These are phyloP conservation scores for Hofmannophila pseudospretella DNA, from an alignment of 2,888 invertebrate genomes.

Conservation along the genomic window DNA sequence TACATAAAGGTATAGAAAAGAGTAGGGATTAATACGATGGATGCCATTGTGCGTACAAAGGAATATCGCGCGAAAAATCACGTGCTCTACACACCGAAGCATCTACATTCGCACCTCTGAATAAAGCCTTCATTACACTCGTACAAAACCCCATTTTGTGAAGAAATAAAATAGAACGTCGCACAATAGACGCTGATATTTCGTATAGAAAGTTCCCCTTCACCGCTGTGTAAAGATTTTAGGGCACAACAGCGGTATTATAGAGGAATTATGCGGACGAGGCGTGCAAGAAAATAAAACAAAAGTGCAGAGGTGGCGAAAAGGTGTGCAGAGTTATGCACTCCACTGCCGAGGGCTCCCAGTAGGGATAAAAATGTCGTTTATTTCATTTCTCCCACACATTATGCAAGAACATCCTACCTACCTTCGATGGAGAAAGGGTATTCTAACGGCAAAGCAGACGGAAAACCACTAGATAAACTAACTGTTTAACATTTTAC, in stretches of 20 bases:
- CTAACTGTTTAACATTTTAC: constrained; percentile 54
- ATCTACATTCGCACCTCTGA: constrained; percentile 64
- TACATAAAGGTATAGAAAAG: constrained; percentile 4
- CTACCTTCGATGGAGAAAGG: background rate
- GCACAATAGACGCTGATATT: constrained; percentile 68
- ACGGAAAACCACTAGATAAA: constrained; percentile 56
- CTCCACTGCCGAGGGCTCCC: constrained; percentile 36
- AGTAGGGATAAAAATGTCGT: constrained; percentile 30
- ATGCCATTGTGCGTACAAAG: constrained; percentile 9
- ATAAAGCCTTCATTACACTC: constrained; percentile 72
- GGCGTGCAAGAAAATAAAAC: constrained; percentile 68
- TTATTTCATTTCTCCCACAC: constrained; percentile 41
- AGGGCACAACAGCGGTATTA: constrained; percentile 59
- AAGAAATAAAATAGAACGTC: constrained; percentile 60
- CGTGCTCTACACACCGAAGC: constrained; percentile 43
- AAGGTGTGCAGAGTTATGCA: constrained; percentile 45
- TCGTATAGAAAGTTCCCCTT: constrained; percentile 67
- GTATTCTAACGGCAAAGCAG: background rate
- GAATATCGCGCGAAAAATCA: constrained; percentile 43
- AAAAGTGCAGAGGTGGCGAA: constrained; percentile 64
- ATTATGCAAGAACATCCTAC: constrained; percentile 9
- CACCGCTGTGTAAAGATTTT: constrained; percentile 51
- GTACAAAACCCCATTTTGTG: constrained; percentile 66
- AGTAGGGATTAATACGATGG: constrained; percentile 11
- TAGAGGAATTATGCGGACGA: constrained; percentile 63